Conservation (phyloP, 2,797 vertebrate species). For the Gymnothorax reevesii region DNA sequence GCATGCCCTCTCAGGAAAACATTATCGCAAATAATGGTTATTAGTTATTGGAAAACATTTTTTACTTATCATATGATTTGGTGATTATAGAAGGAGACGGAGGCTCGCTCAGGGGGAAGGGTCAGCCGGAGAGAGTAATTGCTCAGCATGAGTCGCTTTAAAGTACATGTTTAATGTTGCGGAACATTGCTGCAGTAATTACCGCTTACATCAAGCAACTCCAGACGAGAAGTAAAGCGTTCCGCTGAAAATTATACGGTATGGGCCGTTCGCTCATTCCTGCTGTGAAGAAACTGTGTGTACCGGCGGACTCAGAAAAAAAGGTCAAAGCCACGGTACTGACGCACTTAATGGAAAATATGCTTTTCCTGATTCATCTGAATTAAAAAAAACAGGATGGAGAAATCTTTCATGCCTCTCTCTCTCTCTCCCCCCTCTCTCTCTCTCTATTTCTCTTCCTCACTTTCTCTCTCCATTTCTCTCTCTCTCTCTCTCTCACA, state of each 20-base stretch:
- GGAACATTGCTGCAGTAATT: background rate
- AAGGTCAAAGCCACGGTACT: background rate
- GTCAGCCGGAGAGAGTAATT: background rate
- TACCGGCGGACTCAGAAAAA: background rate
- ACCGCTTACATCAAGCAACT: background rate
- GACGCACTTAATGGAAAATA: background rate
- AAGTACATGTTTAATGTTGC: background rate
- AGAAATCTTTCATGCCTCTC: too few species aligned
- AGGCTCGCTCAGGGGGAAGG: background rate
- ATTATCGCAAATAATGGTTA: too few species aligned
- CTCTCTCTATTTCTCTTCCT: too few species aligned
- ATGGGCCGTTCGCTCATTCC: background rate
- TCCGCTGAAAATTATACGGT: background rate
- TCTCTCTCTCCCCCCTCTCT: too few species aligned
- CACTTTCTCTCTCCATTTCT: too few species aligned
- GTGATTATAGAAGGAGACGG: background rate
- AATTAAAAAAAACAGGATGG: too few species aligned
- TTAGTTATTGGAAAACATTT: background rate
- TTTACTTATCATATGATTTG: background rate
- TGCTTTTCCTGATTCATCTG: slow-evolving; percentile 17
- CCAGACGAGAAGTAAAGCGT: background rate
- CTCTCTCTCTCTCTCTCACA: too few species aligned
- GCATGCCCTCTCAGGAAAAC: background rate
- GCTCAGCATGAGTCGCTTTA: background rate
- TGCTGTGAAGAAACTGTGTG: background rate